Evolutionary conservation across 1,140 invertebrate genomes (phyloP).

Genomic region (Drosophila navojoa): DNA sequence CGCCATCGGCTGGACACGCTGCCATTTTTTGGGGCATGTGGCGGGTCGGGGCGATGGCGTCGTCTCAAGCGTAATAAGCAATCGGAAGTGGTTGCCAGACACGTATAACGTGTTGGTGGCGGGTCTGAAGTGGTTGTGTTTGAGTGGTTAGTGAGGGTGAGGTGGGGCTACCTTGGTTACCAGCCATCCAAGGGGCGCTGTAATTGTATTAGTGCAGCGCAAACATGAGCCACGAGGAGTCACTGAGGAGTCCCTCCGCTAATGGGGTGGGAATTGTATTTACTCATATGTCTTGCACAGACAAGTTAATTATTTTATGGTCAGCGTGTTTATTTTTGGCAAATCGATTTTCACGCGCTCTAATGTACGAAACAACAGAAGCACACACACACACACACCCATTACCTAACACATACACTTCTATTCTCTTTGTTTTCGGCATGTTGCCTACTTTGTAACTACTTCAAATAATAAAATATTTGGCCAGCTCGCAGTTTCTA

Average conservation of each 20-base stretch:
- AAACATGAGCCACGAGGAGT: slow-evolving; percentile 52
- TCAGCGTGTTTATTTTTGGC: slow-evolving; percentile 70
- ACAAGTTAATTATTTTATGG: slow-evolving; percentile 79
- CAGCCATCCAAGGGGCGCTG: slow-evolving; percentile 36
- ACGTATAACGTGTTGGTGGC: slow-evolving; percentile 50
- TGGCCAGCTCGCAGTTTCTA: not conserved
- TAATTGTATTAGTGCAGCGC: slow-evolving; percentile 73
- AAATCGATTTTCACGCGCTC: slow-evolving; percentile 74
- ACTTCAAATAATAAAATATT: slow-evolving; percentile 36
- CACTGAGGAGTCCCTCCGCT: not conserved
- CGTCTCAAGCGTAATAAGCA: slow-evolving; percentile 57
- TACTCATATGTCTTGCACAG: slow-evolving; percentile 78
- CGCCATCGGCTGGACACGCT: slow-evolving; percentile 1
- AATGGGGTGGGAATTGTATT: slow-evolving; percentile 53
- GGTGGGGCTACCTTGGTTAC: slow-evolving; percentile 38
- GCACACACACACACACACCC: slow-evolving; percentile 21
- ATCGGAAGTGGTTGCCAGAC: slow-evolving; percentile 69
- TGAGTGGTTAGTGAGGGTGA: slow-evolving; percentile 25
- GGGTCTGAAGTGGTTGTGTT: slow-evolving; percentile 55
- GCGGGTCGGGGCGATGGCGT: not conserved
- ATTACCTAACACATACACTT: slow-evolving; percentile 2
- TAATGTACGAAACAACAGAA: slow-evolving; percentile 1
- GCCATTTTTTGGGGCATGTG: slow-evolving; percentile 39
- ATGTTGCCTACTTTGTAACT: slow-evolving; percentile 30
- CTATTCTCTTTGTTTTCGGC: slow-evolving; percentile 42